phyloP scores from a whole-genome alignment of 30 jellyfish, hydroid and myxozoan species.

The Pseudorhiza aurosa region DNA sequence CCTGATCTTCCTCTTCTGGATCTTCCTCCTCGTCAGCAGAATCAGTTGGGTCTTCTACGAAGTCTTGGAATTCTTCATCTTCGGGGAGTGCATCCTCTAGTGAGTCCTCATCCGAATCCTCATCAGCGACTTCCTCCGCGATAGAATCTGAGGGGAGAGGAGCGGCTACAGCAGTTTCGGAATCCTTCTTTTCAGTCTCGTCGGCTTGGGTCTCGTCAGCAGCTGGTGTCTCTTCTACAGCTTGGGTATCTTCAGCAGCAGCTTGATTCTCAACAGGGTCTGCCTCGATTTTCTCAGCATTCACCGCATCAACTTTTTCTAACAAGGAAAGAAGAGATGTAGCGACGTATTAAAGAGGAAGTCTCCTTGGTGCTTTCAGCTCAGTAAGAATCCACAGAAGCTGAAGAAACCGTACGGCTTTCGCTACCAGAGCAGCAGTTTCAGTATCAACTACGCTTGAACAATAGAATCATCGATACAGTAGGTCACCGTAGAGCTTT shows the following conservation, averaged over 20 bases:
- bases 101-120: slow-evolving; percentile 40
- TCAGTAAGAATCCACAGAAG: too few species aligned
- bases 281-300: slow-evolving; percentile 4
- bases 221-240: not conserved
- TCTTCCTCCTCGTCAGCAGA: slow-evolving; percentile 48
- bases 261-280: slow-evolving; percentile 22
- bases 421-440: too few species aligned
- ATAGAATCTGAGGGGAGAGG: slow-evolving; percentile 24
- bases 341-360: too few species aligned
- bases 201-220: not conserved
- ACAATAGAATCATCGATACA: too few species aligned
- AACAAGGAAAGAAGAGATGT: not conserved
- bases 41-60: slow-evolving; percentile 25
- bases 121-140: slow-evolving; percentile 43
- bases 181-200: too few species aligned
- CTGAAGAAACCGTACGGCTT: too few species aligned
- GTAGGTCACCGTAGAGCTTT: too few species aligned
- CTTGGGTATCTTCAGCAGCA: slow-evolving; percentile 35
- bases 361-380: too few species aligned
- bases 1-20: slow-evolving; percentile 35
- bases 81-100: slow-evolving; percentile 69
- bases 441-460: too few species aligned
- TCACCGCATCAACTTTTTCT: slow-evolving; percentile 5
- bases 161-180: slow-evolving; percentile 47
- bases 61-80: slow-evolving; percentile 67